Percentiles rank a stretch among this genome's conserved stretches.
phyloP scores from a whole-genome alignment of 2,797 vertebrate species.

The Masticophis lateralis region DNA sequence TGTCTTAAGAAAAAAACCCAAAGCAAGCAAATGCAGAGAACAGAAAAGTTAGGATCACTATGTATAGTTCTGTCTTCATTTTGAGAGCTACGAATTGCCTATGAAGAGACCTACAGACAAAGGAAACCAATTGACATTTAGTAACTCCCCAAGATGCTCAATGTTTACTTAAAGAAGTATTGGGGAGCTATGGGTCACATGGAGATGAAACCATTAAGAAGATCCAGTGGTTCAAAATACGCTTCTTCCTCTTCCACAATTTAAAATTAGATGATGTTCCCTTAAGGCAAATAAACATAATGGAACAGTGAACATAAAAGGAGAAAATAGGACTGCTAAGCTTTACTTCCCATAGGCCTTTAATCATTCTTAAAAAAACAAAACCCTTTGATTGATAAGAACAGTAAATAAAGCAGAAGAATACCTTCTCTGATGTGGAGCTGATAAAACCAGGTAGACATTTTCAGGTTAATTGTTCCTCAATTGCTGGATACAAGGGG shows the following conservation, averaged over 20 bases:
- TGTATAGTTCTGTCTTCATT: neutral
- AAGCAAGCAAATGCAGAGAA: neutral
- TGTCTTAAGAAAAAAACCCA: neutral
- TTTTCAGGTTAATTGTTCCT: neutral
- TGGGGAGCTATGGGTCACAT: neutral
- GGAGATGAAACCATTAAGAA: neutral
- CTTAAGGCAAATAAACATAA: neutral
- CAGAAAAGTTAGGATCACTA: neutral
- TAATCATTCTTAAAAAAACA: neutral
- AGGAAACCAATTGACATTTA: neutral
- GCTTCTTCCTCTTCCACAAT: neutral
- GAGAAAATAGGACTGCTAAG: neutral
- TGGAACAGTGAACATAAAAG: neutral
- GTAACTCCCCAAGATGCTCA: neutral
- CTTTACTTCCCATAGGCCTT: neutral
- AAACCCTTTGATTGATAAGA: neutral
- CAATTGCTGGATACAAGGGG: neutral
- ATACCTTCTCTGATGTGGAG: constrained; percentile 6
- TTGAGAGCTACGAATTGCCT: neutral
- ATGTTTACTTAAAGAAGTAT: neutral
- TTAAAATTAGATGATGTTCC: neutral
- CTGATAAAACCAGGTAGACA: neutral
- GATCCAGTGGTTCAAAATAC: neutral
- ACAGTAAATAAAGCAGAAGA: neutral
- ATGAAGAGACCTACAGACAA: neutral